A percentile compares a stretch with the other conserved stretches of the same genome.
phyloP scores from a whole-genome alignment of 2,113 vertebrate genomes.

The Vidua chalybeata region DNA sequence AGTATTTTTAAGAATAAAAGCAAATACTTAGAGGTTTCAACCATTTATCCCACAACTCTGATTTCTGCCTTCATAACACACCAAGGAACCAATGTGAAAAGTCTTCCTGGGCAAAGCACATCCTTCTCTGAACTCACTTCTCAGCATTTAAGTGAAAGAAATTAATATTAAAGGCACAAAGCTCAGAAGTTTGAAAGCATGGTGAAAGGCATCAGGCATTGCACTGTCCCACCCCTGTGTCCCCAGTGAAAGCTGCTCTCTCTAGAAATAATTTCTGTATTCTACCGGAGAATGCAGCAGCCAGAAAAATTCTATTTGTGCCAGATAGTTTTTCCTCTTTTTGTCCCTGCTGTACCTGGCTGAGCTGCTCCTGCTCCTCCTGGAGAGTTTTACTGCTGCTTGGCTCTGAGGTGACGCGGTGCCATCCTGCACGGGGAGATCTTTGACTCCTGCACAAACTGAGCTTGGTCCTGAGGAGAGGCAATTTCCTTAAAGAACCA shows the following conservation, averaged over 20 bases:
- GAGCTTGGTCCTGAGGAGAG: not conserved
- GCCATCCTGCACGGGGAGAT: not conserved
- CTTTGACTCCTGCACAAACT: not conserved
- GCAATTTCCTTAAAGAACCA: not conserved
- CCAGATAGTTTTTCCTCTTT: not conserved
- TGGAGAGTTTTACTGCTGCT: not conserved
- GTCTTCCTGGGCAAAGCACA: not conserved
- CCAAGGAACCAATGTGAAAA: not conserved
- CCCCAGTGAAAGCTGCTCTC: not conserved
- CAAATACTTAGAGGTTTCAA: not conserved
- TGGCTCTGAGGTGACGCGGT: not conserved
- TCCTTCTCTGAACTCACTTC: not conserved
- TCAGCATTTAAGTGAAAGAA: not conserved
- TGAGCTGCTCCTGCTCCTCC: not conserved
- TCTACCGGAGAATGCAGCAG: not conserved
- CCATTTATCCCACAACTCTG: not conserved
- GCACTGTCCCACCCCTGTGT: not conserved
- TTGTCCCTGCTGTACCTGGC: not conserved
- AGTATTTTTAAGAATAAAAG: not conserved
- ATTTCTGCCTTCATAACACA: not conserved
- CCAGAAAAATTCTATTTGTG: not conserved
- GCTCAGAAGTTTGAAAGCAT: not conserved
- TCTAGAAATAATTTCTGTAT: not conserved
- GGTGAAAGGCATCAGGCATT: not conserved
- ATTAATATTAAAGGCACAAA: not conserved